Base-by-base conservation (phyloP, 2,797 vertebrate genomes). In the Dipus sagitta region DNA sequence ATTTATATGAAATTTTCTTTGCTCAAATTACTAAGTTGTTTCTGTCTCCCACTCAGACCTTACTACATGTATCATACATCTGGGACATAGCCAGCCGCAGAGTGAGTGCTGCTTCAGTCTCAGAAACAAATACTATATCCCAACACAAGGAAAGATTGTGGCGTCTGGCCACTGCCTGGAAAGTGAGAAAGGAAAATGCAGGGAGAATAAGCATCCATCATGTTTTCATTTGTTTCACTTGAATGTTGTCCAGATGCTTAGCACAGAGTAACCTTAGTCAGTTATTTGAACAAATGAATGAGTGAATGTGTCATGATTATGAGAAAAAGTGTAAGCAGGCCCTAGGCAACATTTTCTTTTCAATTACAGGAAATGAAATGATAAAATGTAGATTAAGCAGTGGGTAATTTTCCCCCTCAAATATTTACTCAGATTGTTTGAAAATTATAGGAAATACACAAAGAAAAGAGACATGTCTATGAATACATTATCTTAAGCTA, bases 401-500 rank as follows among this genome's bases (percentile, higher is more conserved):
- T 52, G 65, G n/a, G 26, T 82, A 70, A 80, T 89, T 68, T 95
- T 42, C 6, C 2, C 3, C 71, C 58, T 70, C 93, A 83, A 95
- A 88, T 95, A 96, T 96, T 96, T 96, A 77, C 88, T 92, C 82
- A 92, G 92, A 78, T 60, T 14, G 0, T 86, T 58, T 86, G 92
- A 95, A 95, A 95, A 92, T 93, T 77, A 71, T n/a, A 71, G 86
- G 65, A 85, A 80, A 67, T 75, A 81, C 21, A 71, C 64, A 93
- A 91, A 88, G 84, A 85, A 95, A 94, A 90, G 65, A 88, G 90
- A 94, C 72, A 86, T 97, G 96, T 62, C 96, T 91, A 65, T 58
- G 97, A 95, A 96, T 97, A 81, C 65, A 96, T 97, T 97, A 95
- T 90, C 88, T 92, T 80, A 95, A 95, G 52, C 79, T 88, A 80